A percentile compares a stretch with the other conserved stretches of the same genome.
These are phyloP conservation scores for Phrynocephalus vlangalii DNA, from an alignment of 2,797 vertebrate species.

Conservation along the genomic window DNA sequence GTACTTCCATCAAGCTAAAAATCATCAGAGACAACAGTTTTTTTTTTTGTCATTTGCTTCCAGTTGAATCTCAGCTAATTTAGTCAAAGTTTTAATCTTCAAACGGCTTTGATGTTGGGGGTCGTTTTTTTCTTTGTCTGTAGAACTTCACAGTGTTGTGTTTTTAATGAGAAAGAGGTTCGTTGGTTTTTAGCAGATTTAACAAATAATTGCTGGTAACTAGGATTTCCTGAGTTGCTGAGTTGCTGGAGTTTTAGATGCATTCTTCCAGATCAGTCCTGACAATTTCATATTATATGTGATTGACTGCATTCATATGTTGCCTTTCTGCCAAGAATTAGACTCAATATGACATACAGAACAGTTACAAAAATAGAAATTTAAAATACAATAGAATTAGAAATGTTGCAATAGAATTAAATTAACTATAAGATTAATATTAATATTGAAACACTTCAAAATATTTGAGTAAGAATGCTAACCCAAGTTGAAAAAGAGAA, in stretches of 20 bases:
- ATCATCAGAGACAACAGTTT: slow-evolving; percentile 43
- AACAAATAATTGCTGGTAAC: slow-evolving; percentile 50
- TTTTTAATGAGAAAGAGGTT: slow-evolving; percentile 59
- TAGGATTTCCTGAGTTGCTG: slow-evolving; percentile 52
- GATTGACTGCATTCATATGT: too few relatives aligned
- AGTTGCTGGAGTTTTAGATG: slow-evolving; percentile 40
- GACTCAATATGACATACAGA: too few relatives aligned
- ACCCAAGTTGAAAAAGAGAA: too few relatives aligned
- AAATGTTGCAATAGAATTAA: too few relatives aligned
- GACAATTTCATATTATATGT: background rate
- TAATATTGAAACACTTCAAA: too few relatives aligned
- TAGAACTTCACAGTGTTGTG: slow-evolving; percentile 54
- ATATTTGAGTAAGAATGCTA: too few relatives aligned
- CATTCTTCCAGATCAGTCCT: slow-evolving; percentile 17
- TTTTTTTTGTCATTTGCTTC: slow-evolving; percentile 52
- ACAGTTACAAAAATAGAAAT: too few relatives aligned
- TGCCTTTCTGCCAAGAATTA: too few relatives aligned
- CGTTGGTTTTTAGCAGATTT: slow-evolving; percentile 49
- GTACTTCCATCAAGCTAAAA: slow-evolving; percentile 51
- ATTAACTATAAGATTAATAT: too few relatives aligned
- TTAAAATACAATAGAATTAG: too few relatives aligned
- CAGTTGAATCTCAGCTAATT: slow-evolving; percentile 61
- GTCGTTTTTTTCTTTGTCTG: slow-evolving; percentile 62
- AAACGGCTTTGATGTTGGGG: slow-evolving; percentile 64
- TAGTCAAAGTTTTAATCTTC: slow-evolving; percentile 63